Conservation (phyloP, 2,113 vertebrate species). For the Forbesichthys papilliferus region DNA sequence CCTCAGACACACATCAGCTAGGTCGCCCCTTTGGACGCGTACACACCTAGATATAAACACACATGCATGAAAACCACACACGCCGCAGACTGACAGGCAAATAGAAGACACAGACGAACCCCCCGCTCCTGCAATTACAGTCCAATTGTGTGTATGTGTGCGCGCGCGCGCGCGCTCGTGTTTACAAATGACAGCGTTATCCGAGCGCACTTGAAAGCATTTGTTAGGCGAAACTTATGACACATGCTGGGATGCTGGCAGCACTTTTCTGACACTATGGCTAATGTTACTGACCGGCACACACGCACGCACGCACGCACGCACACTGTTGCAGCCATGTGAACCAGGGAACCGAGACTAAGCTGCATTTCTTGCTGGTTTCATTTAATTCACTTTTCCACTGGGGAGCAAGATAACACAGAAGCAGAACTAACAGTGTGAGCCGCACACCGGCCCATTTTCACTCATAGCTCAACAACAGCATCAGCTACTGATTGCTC, state of each 20-base stretch:
- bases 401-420: not conserved
- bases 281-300: slow-evolving; percentile 16
- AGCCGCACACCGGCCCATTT: not conserved
- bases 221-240: slow-evolving; percentile 33
- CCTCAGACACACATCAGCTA: not conserved
- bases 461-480: not conserved
- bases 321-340: not conserved
- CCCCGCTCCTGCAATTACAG: not conserved
- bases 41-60: not conserved
- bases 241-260: slow-evolving; percentile 45
- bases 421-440: not conserved
- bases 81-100: slow-evolving; percentile 9
- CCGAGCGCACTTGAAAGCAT: slow-evolving; percentile 52
- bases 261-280: slow-evolving; percentile 8
- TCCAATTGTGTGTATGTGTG: not conserved
- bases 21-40: not conserved
- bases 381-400: not conserved
- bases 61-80: not conserved
- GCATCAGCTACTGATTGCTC: not conserved
- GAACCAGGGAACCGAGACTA: not conserved
- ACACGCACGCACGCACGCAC: not conserved
- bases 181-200: slow-evolving; percentile 32
- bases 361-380: not conserved
- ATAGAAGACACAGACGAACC: not conserved
- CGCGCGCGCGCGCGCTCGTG: not conserved